phyloP scores from a whole-genome alignment of 2,888 invertebrate genomes.

The Chrysotoxum bicinctum region DNA sequence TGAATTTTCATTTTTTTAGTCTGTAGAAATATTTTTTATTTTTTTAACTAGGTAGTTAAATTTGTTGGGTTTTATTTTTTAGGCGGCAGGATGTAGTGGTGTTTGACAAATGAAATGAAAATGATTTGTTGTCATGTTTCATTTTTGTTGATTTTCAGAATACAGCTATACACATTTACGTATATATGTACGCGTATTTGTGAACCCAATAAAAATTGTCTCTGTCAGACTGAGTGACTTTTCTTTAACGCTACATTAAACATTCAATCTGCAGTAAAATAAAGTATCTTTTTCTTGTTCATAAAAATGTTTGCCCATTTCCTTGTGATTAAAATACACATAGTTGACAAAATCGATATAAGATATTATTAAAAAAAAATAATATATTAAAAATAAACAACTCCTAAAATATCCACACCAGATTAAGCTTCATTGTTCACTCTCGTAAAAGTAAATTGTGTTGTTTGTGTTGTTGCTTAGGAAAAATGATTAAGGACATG shows the following conservation, averaged over 20 bases:
- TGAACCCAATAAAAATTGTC: not conserved
- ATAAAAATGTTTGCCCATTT: not conserved
- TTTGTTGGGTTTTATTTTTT: not conserved
- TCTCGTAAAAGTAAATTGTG: slow-evolving; percentile 68
- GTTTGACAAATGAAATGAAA: slow-evolving; percentile 63
- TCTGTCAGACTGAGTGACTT: not conserved
- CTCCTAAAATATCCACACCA: slow-evolving; percentile 53
- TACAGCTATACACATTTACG: not conserved
- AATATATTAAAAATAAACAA: slow-evolving; percentile 33
- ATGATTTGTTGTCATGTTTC: slow-evolving; percentile 39
- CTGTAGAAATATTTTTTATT: slow-evolving; percentile 24
- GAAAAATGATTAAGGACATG: not conserved
- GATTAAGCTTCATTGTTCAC: slow-evolving; percentile 66
- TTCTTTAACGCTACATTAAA: slow-evolving; percentile 41
- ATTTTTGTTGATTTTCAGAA: not conserved
- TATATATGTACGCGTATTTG: too few relatives aligned
- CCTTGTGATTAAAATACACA: slow-evolving; percentile 32
- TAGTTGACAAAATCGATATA: slow-evolving; percentile 49
- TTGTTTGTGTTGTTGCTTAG: slow-evolving; percentile 48
- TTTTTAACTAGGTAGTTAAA: not conserved
- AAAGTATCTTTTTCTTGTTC: not conserved
- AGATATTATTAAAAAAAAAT: slow-evolving; percentile 26
- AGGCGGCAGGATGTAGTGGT: slow-evolving; percentile 24
- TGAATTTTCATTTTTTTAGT: slow-evolving; percentile 65
- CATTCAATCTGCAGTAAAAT: slow-evolving; percentile 32